Percentiles rank a stretch among this genome's conserved stretches.
Evolutionary conservation across 2,113 vertebrate species (phyloP).

Genomic region (Macquaria ambigua): DNA sequence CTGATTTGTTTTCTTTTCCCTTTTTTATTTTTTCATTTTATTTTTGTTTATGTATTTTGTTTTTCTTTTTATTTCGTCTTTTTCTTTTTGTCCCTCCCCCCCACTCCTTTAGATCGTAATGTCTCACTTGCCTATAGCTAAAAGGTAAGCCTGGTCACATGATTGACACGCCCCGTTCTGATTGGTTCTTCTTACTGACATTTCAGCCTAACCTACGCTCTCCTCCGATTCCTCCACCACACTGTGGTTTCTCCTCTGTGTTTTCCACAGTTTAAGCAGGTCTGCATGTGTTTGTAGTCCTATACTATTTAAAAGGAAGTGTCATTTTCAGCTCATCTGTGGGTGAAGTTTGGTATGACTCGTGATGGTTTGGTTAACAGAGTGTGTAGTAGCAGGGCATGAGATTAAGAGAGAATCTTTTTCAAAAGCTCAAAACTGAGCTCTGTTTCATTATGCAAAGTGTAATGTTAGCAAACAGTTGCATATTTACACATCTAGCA

Average conservation of each 20-base stretch:
- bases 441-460: neutral
- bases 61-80: conserved; percentile 76
- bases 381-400: too few species aligned
- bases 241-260: conserved; percentile 75
- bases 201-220: conserved; percentile 53
- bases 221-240: conserved; percentile 38
- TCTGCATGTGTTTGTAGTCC: conserved; percentile 60
- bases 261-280: conserved; percentile 73
- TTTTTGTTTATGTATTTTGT: conserved; percentile 75
- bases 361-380: too few species aligned
- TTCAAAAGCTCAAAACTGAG: neutral
- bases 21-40: conserved; percentile 28
- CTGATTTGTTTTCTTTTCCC: conserved; percentile 77
- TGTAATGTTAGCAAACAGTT: neutral
- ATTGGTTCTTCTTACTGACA: conserved; percentile 72
- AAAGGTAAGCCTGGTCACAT: conserved; percentile 92
- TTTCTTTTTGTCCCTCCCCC: conserved; percentile 59
- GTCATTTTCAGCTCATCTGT: conserved; percentile 53
- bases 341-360: conserved; percentile 11
- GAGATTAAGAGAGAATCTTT: neutral
- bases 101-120: conserved; percentile 97
- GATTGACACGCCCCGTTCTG: conserved; percentile 67
- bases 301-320: conserved; percentile 68
- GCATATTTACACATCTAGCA: neutral
- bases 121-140: conserved; percentile 98